phyloP scores from a whole-genome alignment of 2,113 vertebrate genomes.

The Nicator chloris region DNA sequence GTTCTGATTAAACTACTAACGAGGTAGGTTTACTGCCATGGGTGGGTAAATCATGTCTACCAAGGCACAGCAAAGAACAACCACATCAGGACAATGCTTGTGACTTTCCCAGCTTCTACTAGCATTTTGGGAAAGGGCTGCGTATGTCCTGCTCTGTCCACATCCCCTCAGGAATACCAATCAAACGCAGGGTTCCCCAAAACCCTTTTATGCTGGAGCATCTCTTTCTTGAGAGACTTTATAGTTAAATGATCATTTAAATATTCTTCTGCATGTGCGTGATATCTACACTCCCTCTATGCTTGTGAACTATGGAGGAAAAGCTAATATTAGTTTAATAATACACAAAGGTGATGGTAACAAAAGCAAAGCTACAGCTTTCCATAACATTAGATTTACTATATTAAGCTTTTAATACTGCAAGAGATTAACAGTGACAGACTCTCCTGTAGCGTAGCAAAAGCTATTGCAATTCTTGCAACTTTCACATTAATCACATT shows the following conservation, averaged over 20 bases:
- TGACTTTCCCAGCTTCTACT: neutral
- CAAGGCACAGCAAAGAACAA: neutral
- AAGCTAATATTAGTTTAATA: neutral
- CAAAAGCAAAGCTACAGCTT: constrained; percentile 42
- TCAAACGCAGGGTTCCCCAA: neutral
- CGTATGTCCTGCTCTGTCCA: neutral
- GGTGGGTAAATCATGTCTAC: neutral
- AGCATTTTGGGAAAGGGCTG: neutral
- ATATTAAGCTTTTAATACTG: constrained; percentile 64
- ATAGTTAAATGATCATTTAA: neutral
- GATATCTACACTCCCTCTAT: neutral
- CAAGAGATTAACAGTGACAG: constrained; percentile 65
- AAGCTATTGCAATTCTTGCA: constrained; percentile 43
- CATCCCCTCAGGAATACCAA: neutral
- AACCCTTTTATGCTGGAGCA: neutral
- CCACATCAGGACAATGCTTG: neutral
- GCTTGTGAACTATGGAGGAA: neutral
- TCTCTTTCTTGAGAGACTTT: neutral
- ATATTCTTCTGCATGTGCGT: neutral
- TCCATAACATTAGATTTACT: constrained; percentile 41
- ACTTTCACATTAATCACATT: constrained; percentile 56
- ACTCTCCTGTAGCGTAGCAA: constrained; percentile 46
- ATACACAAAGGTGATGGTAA: constrained; percentile 11
- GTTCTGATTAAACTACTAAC: neutral
- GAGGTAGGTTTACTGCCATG: neutral